Percentiles rank a stretch among this genome's conserved stretches.
phyloP scores from a whole-genome alignment of 2,888 invertebrate species.

The Drosophila setosimentum region DNA sequence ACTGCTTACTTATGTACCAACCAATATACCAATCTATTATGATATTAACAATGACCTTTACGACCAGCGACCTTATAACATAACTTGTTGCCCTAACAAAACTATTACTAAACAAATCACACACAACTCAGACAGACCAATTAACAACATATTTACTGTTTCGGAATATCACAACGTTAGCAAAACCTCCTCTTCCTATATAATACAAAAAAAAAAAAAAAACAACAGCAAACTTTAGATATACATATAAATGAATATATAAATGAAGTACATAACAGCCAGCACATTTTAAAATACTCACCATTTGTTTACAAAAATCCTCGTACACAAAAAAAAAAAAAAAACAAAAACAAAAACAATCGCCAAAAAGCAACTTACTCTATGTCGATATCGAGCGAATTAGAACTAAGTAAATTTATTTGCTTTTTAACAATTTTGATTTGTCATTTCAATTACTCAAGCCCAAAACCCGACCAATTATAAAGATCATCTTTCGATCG shows the following conservation, averaged over 20 bases:
- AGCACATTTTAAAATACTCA: constrained; percentile 53
- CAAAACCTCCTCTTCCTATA: constrained; percentile 24
- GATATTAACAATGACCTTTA: constrained; percentile 23
- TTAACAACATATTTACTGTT: constrained; percentile 16
- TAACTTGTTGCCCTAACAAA: constrained; percentile 29
- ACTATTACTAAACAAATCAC: constrained; percentile 29
- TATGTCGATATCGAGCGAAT: constrained; percentile 21
- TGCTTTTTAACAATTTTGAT: constrained; percentile 57
- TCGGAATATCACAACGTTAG: constrained; percentile 25
- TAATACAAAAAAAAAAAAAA: constrained; percentile 9
- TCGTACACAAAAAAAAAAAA: constrained; percentile 14
- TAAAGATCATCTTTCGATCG: constrained; percentile 7
- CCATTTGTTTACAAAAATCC: constrained; percentile 44
- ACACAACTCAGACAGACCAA: constrained; percentile 37
- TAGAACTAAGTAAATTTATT: constrained; percentile 36
- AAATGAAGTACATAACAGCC: constrained; percentile 43
- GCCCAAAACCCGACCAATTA: constrained; percentile 2
- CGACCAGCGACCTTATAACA: constrained; percentile 42
- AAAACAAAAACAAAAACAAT: constrained; percentile 1
- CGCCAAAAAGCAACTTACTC: constrained; percentile 9
- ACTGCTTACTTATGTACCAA: constrained; percentile 28
- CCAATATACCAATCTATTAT: constrained; percentile 14
- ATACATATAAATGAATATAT: constrained; percentile 50
- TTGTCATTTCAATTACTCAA: constrained; percentile 44
- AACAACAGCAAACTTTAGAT: constrained; percentile 33